Evolutionary conservation across 53 echinoderm and acorn worm genomes (phyloP).

Genomic region (Antedon mediterranea): DNA sequence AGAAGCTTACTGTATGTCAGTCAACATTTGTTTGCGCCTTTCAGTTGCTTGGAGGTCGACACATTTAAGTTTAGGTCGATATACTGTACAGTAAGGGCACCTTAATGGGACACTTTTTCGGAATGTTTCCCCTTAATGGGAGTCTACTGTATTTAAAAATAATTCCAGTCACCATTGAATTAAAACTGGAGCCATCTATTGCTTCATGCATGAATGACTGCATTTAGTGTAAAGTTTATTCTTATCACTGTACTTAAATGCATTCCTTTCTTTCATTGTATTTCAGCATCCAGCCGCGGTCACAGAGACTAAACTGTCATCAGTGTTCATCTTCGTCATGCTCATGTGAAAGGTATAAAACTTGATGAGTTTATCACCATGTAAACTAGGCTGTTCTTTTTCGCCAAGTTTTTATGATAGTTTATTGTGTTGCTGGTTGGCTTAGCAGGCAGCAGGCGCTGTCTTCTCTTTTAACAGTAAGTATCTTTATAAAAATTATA

Average conservation of each 20-base stretch:
- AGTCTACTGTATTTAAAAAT: no score
- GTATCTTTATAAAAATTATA: not conserved
- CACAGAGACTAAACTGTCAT: not conserved
- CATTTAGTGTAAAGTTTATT: not conserved
- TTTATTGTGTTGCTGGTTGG: not conserved
- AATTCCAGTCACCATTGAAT: no score
- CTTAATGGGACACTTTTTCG: no score
- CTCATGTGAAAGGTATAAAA: not conserved
- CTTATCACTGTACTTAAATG: not conserved
- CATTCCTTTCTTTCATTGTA: not conserved
- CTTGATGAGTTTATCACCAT: not conserved
- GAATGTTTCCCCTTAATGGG: no score
- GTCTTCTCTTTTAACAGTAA: not conserved
- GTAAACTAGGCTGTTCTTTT: not conserved
- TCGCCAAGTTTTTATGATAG: not conserved
- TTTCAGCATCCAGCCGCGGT: not conserved
- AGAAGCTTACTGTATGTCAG: no score
- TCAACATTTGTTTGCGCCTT: no score
- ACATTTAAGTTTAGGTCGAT: no score
- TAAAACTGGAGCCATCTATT: no score
- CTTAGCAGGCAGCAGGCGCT: not conserved
- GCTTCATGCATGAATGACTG: not conserved
- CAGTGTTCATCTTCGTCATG: not conserved
- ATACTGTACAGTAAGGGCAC: no score
- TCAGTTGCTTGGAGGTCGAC: no score